phyloP scores from a whole-genome alignment of 2,113 vertebrate genomes.

The Puma concolor region DNA sequence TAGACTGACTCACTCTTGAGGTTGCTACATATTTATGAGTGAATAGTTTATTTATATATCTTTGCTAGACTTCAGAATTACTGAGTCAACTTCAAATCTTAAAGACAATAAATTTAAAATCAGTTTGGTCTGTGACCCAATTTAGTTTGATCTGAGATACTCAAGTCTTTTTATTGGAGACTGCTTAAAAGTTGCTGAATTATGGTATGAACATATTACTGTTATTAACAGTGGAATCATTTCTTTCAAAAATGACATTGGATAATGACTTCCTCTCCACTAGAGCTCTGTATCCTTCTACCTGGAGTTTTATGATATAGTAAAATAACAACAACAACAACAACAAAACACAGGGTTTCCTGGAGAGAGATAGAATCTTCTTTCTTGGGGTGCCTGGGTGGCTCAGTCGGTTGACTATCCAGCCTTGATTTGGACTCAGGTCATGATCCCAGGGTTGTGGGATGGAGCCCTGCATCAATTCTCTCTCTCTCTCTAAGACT shows the following conservation, averaged over 20 bases:
- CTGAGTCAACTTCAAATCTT: constrained; percentile 31
- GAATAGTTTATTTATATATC: constrained; percentile 36
- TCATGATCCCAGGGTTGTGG: no score
- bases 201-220: neutral
- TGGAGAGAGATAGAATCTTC: constrained; percentile 3
- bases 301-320: neutral
- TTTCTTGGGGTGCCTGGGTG: neutral
- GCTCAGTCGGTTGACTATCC: no score
- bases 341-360: neutral
- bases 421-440: no score
- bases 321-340: constrained; percentile 14
- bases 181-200: neutral
- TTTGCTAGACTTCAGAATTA: constrained; percentile 34
- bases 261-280: neutral
- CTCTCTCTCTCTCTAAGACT: no score
- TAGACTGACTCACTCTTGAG: constrained; percentile 21
- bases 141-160: constrained; percentile 7
- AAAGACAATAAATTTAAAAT: constrained; percentile 35
- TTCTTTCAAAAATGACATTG: constrained; percentile 8
- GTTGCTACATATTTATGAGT: neutral
- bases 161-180: neutral
- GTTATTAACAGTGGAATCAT: neutral
- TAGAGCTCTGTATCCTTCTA: neutral
- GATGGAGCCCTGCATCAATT: no score
- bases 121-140: neutral